Evolutionary conservation across 2,113 vertebrate genomes (phyloP).

Genomic region (Fulmarus glacialis): DNA sequence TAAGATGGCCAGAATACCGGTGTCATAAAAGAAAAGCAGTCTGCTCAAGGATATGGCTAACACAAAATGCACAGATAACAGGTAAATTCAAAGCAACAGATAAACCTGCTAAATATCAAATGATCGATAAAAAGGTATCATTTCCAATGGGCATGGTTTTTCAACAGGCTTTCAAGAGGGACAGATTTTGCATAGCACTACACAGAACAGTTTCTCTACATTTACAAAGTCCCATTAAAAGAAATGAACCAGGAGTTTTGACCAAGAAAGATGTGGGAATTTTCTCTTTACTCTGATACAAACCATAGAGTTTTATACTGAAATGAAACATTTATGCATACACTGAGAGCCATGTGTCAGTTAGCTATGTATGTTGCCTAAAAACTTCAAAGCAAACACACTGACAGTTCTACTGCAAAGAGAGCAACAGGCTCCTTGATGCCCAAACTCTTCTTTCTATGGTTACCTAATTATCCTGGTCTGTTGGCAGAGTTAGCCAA

Average conservation of each 20-base stretch:
- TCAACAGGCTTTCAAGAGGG: background rate
- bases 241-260: background rate
- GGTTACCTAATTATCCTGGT: background rate
- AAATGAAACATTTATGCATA: background rate
- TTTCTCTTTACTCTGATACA: background rate
- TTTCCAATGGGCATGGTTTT: background rate
- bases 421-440: background rate
- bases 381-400: constrained; percentile 5
- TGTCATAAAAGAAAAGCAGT: background rate
- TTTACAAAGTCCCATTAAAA: background rate
- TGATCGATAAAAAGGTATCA: background rate
- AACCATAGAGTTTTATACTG: background rate
- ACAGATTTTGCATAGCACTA: background rate
- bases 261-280: background rate
- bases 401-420: background rate
- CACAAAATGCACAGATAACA: background rate
- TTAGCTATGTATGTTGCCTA: background rate
- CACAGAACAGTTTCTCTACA: background rate
- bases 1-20: background rate
- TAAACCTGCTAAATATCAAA: background rate
- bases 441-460: background rate
- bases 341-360: background rate
- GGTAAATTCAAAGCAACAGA: background rate
- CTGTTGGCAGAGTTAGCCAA: background rate
- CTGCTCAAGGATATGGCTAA: background rate